Percentiles rank a stretch among this genome's conserved stretches.
Conservation (phyloP, 2,888 invertebrate species). For the Tortricodes alternella region DNA sequence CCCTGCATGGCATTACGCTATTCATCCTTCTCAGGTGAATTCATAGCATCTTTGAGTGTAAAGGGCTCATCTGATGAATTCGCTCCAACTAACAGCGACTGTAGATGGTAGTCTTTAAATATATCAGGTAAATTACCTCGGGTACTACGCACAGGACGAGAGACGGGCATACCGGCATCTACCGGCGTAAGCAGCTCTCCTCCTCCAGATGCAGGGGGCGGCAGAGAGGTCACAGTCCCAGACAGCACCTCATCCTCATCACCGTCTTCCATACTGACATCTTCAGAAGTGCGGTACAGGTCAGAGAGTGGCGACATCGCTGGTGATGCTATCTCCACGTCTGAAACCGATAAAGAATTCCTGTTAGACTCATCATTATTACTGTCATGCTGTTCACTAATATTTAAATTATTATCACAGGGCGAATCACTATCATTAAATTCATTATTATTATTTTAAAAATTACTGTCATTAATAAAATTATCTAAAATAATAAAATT, state of each 20-base stretch:
- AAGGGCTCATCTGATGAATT: background rate
- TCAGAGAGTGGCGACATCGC: background rate
- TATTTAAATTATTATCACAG: background rate
- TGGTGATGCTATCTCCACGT: background rate
- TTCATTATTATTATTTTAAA: background rate
- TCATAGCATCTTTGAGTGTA: background rate
- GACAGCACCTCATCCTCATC: background rate
- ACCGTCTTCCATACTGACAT: background rate
- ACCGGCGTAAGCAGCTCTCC: background rate
- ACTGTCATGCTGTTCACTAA: background rate
- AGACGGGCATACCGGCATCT: background rate
- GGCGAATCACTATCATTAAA: background rate
- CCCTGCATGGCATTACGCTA: background rate
- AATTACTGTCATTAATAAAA: background rate
- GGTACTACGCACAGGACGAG: background rate
- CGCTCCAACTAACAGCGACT: background rate
- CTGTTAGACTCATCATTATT: background rate
- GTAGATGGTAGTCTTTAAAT: background rate
- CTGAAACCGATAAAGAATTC: background rate
- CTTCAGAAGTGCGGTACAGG: background rate
- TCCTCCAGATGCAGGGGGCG: background rate
- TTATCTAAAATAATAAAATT: background rate
- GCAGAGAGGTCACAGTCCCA: background rate
- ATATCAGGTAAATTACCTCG: background rate
- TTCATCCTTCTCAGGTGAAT: background rate